Evolutionary conservation across 2,113 vertebrate genomes (phyloP), one percentile per base, ranked within the genome.

Genomic region (Notarius quadriscutis): DNA sequence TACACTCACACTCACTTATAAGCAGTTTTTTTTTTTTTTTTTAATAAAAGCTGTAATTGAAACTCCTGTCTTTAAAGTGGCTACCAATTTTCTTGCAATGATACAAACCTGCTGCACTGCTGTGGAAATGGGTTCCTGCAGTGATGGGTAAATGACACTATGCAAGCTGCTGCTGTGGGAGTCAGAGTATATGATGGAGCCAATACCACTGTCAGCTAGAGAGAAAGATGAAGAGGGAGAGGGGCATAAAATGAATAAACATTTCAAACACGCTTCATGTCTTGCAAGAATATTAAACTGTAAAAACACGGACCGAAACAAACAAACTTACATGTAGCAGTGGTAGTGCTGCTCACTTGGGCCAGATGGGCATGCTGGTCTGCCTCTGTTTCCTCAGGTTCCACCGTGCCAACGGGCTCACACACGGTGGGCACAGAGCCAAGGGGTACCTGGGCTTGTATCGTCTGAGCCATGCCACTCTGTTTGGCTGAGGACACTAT

Each of bases 141-240:
- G 91, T 0, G 96, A 96, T 0, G 96, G 96, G 92, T 97, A 97
- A 90, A 95, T 91, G 83, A 95, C 94, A 1, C 97, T 97, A 77
- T 97, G 97, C 95, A 98, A 97, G 95, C 96, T 96, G 95, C 90
- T 90, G 94, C 95, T 96, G 87, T 96, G 94, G 0, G 96, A 96
- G 67, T 99, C 97, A 0, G 95, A 96, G 84, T 97, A 97, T 63
- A 97, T 94, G 0, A 96, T 94, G 27, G 97, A 96, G 86, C 96
- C 96, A 90, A 97, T 94, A 78, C 96, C 96, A 6, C 96, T 97
- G 94, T 99, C 98, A 48, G 96, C 97, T 57, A 95, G 94, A 95
- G 87, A 92, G 84, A 92, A 65, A 34, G 5, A 50, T 4, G 41
- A 55, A 41, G 30, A 48, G 11, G 25, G 27, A 84, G 17, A 25